These are phyloP conservation scores for Muntiacus reevesi DNA, from an alignment of 2,113 vertebrate genomes.

Conservation along the genomic window DNA sequence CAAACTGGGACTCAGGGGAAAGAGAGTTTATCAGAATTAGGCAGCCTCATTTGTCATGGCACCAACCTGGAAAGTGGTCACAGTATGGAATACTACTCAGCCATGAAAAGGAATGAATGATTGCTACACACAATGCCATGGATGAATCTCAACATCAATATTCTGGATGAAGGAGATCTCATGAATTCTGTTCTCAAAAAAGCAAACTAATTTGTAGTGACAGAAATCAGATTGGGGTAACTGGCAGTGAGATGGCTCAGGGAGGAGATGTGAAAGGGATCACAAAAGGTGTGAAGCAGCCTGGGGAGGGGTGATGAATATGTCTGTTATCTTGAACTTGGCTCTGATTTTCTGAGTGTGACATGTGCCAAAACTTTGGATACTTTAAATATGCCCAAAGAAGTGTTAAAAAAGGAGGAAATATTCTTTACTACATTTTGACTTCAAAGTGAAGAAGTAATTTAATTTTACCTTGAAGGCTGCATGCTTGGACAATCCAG, in stretches of 20 bases:
- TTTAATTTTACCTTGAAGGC: not conserved
- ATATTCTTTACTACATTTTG: not conserved
- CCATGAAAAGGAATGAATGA: not conserved
- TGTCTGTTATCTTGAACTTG: not conserved
- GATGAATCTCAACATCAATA: not conserved
- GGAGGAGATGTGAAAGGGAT: too few species aligned
- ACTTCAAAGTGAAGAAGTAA: not conserved
- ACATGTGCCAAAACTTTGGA: not conserved
- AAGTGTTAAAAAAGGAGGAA: not conserved
- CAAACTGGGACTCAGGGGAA: not conserved
- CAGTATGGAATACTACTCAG: not conserved
- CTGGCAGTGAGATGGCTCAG: rapidly evolving
- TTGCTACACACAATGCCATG: rapidly evolving
- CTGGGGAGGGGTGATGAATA: not conserved
- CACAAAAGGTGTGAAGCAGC: not conserved
- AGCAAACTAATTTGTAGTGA: not conserved
- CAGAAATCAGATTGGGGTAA: not conserved
- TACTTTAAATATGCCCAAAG: not conserved
- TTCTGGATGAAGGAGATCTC: not conserved
- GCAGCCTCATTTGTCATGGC: not conserved
- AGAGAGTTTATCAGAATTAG: not conserved
- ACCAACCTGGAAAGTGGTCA: not conserved
- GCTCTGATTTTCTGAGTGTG: not conserved
- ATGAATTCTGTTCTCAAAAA: not conserved
- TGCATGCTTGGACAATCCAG: not conserved